Base-by-base conservation (phyloP, 2,797 vertebrate species). In the Malacoraja senta region DNA sequence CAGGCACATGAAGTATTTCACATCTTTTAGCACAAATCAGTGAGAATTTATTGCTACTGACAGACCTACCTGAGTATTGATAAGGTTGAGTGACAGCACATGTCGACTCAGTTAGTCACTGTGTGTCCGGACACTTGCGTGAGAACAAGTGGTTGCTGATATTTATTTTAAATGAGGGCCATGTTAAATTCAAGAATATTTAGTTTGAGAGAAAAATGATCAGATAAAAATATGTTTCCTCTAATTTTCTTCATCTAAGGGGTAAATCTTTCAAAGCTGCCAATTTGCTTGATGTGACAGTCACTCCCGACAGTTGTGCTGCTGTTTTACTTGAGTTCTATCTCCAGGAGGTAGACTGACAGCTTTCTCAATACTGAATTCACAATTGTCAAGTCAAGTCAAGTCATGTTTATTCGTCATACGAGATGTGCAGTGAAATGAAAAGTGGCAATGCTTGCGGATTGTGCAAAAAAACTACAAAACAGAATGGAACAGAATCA, bases 311-410 rank as follows among this genome's bases (percentile, higher is more conserved):
- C 93, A 95, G 94, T 0, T 93, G 95, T 95, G 94, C 77, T 32
- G 26, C 38, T 93, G 29, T 91, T 88, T 90, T 93, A 74, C 65
- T 94, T 96, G 96, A 96, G 80, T 95, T 94, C 93, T 96, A 95
- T 93, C 94, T 88, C 94, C 95, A 95, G 95, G 95, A 96, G 94
- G 95, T 94, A 0, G 96, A 96, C 94, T 96, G 94, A 95, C 94
- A 94, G 94, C 0, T 63, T 96, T 95, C 96, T 96, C 94, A 95
- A 94, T 95, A 96, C 95, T 0, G 95, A 96, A 93, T 95, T 96
- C 93, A 95, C 95, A 94, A 95, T 96, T 93, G 95, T 96, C 44
- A 44, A 44, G 3, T 44, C 44, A 44, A 44, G 44, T 38, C 38
- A 44, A 44, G 44, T 44, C 44, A 44, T 0, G 44, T 53, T 53